Evolutionary conservation across 2,113 vertebrate species (phyloP), one percentile per base, ranked within the genome.

Genomic region (Pelusios castaneus): DNA sequence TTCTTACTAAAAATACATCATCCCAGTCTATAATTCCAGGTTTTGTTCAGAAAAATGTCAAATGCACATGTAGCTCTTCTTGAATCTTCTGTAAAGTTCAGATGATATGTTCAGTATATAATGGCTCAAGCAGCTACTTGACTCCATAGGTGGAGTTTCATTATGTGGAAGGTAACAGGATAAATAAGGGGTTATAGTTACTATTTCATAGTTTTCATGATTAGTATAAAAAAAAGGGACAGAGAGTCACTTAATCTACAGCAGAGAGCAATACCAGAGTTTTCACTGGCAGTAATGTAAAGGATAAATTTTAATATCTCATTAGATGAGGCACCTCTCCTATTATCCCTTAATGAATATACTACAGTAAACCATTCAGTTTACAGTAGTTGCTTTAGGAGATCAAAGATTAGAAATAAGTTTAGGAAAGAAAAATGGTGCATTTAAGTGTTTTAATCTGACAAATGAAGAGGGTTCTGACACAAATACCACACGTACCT

Each of bases 381-480:
- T 27, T n/a, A 82, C 81, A 56, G 52, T 55, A 58, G n/a, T 5
- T 47, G 67, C 63, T 80, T 2, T 2, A 38, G n/a, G 38, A 60
- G 38, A 80, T 67, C 63, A 91, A 67, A 75, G 31, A 9, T 17
- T 51, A 91, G 29, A 56, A 94, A 91, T 56, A 91, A 55, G 67
- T 34, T 27, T 85, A 93, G 58, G 88, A 92, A 89, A 77, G 43
- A 94, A 95, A 96, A 76, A 90, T 56, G 95, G 84, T 94, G 75
- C 60, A 92, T 93, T 94, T 85, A 38, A 67, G 63, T 79, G 60
- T 95, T 98, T 98, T 98, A 98, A 97, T 98, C 88, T 92, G 89
- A 96, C 93, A 96, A 96, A 95, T 80, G 43, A 94, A 95, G 85
- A 96, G 31, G 43, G 60, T 93, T 94, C 89, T 43, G 80, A 98